Evolutionary conservation across 1,140 invertebrate species (phyloP).

Genomic region (Drosophila subobscura): DNA sequence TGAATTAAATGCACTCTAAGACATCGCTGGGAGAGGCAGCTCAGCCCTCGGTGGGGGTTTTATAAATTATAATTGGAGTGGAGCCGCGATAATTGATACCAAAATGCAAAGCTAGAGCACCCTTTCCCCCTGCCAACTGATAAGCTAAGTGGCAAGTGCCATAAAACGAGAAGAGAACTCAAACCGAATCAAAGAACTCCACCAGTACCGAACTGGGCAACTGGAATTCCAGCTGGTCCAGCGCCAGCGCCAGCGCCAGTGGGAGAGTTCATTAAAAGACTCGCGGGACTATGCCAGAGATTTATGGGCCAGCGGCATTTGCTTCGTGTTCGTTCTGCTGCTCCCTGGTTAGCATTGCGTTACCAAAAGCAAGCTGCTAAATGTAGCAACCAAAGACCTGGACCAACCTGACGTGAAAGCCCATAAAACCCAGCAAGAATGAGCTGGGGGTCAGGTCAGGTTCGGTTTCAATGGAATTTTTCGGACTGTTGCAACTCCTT

Average conservation of each 20-base stretch:
- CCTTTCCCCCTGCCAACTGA: slow-evolving; percentile 61
- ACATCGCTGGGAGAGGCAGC: slow-evolving; percentile 19
- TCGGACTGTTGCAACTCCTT: slow-evolving; percentile 27
- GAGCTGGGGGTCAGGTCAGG: slow-evolving; percentile 30
- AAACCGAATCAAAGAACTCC: slow-evolving; percentile 31
- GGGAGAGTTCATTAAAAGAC: slow-evolving; percentile 56
- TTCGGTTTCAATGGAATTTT: background rate
- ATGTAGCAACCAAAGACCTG: slow-evolving; percentile 21
- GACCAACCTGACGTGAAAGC: slow-evolving; percentile 22
- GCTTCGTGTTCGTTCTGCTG: slow-evolving; percentile 15
- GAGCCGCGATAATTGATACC: slow-evolving; percentile 28
- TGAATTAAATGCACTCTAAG: slow-evolving; percentile 77
- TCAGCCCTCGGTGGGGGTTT: background rate
- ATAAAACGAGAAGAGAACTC: slow-evolving; percentile 47
- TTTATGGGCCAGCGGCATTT: slow-evolving; percentile 61
- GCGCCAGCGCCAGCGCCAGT: background rate
- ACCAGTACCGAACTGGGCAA: slow-evolving; percentile 15
- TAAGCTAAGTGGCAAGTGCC: slow-evolving; percentile 76
- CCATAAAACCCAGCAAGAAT: slow-evolving; percentile 39
- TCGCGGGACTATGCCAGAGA: no score
- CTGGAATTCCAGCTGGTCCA: slow-evolving; percentile 24
- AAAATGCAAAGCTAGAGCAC: slow-evolving; percentile 1
- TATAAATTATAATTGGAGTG: no score
- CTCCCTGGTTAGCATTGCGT: background rate
- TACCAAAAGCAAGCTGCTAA: slow-evolving; percentile 44